These are phyloP conservation scores for Yponomeuta cagnagella DNA, from an alignment of 2,888 invertebrate species.

Conservation along the genomic window DNA sequence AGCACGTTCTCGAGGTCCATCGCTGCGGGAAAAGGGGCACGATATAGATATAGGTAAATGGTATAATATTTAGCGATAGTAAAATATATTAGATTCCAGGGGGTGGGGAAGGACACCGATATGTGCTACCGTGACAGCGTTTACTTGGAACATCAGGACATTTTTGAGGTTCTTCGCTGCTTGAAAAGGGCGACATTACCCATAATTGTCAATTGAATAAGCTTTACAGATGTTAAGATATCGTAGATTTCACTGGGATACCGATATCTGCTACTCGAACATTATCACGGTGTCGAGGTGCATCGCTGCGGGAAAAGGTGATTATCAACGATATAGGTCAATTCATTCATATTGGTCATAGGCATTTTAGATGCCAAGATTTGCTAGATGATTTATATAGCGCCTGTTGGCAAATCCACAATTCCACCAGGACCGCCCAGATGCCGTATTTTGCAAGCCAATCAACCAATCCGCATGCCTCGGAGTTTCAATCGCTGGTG, in stretches of 20 bases:
- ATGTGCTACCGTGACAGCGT: slow-evolving; percentile 89
- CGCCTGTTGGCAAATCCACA: too few species aligned
- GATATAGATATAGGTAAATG: neutral
- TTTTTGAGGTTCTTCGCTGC: slow-evolving; percentile 78
- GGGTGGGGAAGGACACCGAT: slow-evolving; percentile 95
- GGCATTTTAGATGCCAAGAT: neutral
- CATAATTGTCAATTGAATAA: neutral
- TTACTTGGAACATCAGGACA: slow-evolving; percentile 91
- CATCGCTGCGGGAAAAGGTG: slow-evolving; percentile 35
- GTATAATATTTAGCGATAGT: neutral
- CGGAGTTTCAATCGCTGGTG: too few species aligned
- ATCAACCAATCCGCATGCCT: too few species aligned
- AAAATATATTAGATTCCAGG: slow-evolving; percentile 62
- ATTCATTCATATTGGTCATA: neutral
- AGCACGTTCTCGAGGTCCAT: slow-evolving; percentile 83
- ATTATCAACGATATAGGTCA: neutral
- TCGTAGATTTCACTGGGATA: neutral
- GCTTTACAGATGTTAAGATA: neutral
- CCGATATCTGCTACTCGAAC: slow-evolving; percentile 76
- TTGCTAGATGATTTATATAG: too few species aligned
- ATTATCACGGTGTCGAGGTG: slow-evolving; percentile 87
- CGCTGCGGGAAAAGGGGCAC: slow-evolving; percentile 31
- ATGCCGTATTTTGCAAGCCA: too few species aligned
- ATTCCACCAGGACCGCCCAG: too few species aligned
- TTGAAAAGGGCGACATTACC: slow-evolving; percentile 23